Percentiles rank a stretch among this genome's conserved stretches.
Evolutionary conservation across 2,797 vertebrate species (phyloP).

Genomic region (Melanotaenia trifasciata): DNA sequence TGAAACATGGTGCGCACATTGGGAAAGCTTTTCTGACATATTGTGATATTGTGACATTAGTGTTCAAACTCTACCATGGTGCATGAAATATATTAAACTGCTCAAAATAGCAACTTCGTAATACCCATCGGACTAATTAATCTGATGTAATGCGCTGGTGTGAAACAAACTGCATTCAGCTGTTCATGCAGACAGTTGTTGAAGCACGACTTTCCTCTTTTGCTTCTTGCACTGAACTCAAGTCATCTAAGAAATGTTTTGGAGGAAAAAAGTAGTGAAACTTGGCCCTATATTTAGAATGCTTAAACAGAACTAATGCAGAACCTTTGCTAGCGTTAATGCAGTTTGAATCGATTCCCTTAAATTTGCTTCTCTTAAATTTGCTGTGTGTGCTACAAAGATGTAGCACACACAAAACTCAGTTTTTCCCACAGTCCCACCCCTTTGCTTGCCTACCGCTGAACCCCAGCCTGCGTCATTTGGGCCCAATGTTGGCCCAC

Average conservation of each 20-base stretch:
- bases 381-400: conserved; percentile 31
- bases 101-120: conserved; percentile 26
- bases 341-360: conserved; percentile 39
- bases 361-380: conserved; percentile 37
- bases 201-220: neutral
- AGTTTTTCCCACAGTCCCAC: conserved; percentile 73
- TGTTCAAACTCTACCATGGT: neutral
- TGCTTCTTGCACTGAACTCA: neutral
- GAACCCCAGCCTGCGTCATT: conserved; percentile 80
- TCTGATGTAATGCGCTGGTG: neutral
- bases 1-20: conserved; percentile 6
- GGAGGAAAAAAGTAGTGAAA: neutral
- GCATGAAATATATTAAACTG: neutral
- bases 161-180: neutral
- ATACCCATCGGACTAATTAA: conserved; percentile 10
- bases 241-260: conserved; percentile 1
- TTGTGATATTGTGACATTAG: conserved; percentile 17
- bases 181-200: neutral
- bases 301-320: conserved; percentile 23
- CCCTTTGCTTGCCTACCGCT: conserved; percentile 66
- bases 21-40: conserved; percentile 6
- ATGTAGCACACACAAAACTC: conserved; percentile 44
- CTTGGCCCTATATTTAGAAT: conserved; percentile 7
- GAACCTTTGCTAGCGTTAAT: conserved; percentile 29
- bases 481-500: conserved; percentile 57